Percentiles rank a stretch among this genome's conserved stretches.
These are phyloP conservation scores for Plebejus anna DNA, from an alignment of 2,888 invertebrate species.

Conservation along the genomic window DNA sequence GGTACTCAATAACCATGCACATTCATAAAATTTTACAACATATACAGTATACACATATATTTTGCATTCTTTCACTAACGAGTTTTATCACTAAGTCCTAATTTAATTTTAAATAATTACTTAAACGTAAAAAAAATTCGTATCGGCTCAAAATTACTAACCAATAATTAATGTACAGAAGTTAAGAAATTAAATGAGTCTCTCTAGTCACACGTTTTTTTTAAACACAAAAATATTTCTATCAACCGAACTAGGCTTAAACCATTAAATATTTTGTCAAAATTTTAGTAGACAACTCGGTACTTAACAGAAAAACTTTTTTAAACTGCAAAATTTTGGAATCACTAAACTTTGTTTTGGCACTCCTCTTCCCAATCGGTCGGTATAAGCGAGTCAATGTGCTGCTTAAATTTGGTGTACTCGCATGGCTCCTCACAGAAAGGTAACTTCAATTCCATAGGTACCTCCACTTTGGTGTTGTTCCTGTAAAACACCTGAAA, in stretches of 20 bases:
- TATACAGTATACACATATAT: neutral
- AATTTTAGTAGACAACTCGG: neutral
- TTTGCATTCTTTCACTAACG: neutral
- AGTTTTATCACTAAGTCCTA: neutral
- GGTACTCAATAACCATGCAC: neutral
- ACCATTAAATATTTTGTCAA: neutral
- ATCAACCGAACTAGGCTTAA: neutral
- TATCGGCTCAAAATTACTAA: neutral
- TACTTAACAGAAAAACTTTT: neutral
- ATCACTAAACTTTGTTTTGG: slow-evolving; percentile 46
- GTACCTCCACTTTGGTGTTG: slow-evolving; percentile 79
- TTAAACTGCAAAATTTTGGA: neutral
- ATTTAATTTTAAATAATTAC: neutral
- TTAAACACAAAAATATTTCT: neutral
- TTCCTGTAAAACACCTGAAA: slow-evolving; percentile 83
- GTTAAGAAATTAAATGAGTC: too few relatives aligned
- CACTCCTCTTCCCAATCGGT: slow-evolving; percentile 85
- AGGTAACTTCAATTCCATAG: slow-evolving; percentile 79
- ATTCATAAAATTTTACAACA: slow-evolving; percentile 1
- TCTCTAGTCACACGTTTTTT: too few relatives aligned
- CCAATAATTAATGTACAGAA: neutral
- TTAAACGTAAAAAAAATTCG: neutral
- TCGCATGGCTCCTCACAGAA: slow-evolving; percentile 83
- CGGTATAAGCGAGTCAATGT: slow-evolving; percentile 80
- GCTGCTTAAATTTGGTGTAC: slow-evolving; percentile 74